A percentile compares a stretch with the other conserved stretches of the same genome.
phyloP scores from a whole-genome alignment of 2,113 vertebrate species.

The Chlamydotis undulata region DNA sequence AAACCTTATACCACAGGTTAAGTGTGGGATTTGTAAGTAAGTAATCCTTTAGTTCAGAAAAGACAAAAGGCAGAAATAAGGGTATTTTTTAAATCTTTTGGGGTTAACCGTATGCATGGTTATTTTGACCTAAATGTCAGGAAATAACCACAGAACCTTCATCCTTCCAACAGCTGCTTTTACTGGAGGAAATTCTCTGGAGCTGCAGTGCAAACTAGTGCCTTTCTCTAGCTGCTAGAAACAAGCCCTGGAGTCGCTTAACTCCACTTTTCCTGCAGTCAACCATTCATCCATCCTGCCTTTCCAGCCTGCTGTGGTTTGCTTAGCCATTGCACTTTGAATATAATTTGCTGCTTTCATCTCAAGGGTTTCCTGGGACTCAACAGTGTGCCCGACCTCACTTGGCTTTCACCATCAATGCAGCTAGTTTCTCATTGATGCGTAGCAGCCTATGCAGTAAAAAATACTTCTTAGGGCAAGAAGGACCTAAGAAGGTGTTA shows the following conservation, averaged over 20 bases:
- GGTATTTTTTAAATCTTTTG: not conserved
- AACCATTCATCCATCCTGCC: not conserved
- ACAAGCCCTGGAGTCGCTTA: not conserved
- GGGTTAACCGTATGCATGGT: not conserved
- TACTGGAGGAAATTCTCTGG: not conserved
- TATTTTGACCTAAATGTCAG: not conserved
- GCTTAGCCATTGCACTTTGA: not conserved
- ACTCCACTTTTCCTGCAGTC: not conserved
- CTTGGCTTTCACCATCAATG: not conserved
- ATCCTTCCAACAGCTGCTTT: conserved; percentile 1
- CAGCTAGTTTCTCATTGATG: not conserved
- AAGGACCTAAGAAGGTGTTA: not conserved
- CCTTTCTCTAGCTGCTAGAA: not conserved
- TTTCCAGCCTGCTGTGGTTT: not conserved
- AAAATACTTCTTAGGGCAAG: not conserved
- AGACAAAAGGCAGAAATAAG: not conserved
- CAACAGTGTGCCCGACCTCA: not conserved
- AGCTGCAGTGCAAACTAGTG: not conserved
- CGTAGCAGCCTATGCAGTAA: not conserved
- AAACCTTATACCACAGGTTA: not conserved
- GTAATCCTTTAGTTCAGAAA: not conserved
- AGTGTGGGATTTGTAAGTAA: not conserved
- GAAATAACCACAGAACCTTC: not conserved
- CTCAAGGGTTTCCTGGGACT: not conserved
- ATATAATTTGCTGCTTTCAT: not conserved